Evolutionary conservation across 2,113 vertebrate species (phyloP), one percentile per base, ranked within the genome.

Genomic region (Ceyx margarethae): DNA sequence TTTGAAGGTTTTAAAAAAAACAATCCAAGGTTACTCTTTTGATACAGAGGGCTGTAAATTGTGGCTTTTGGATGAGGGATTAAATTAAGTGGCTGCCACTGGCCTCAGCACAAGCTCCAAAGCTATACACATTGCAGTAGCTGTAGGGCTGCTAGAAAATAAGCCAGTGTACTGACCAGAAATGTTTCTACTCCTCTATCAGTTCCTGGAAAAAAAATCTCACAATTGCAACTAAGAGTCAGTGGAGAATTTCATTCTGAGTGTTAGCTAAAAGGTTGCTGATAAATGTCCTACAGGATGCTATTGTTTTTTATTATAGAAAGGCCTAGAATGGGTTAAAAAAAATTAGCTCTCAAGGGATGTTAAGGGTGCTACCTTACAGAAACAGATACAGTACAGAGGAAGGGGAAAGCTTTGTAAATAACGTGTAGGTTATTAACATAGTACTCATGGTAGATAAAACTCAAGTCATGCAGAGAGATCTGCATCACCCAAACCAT

Each of bases 261-360:
- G 87, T 76, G 71, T 94, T 93, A 95, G 85, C 82, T 71, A 87
- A 93, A 94, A 40, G 61, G 65, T 43, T 94, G 68, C 58, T 95
- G 95, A 95, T 94, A 96, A 89, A 90, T 43, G 80, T 95, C 89
- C 81, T 78, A 91, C 67, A 89, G 92, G 92, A 93, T 66, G 43
- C 69, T 76, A 64, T 61, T 87, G 35, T 67, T 88, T 90, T 96
- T 95, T 96, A 73, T 95, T 95, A 85, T 33, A 77, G 54, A 81
- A 73, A 64, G n/a, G 42, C 62, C 51, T 90, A 85, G 66, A 82
- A 65, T 60, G 89, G 43, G 62, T 83, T 95, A 88, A 84, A 89
- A 37, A 77, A 79, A 94, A 94, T 80, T 89, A 86, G 42, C 62
- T 79, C 48, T 46, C 79, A 81, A 87, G 54, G 64, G 73, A 57